Base-by-base conservation (phyloP, 2,888 invertebrate genomes). In the Metellina segmentata region DNA sequence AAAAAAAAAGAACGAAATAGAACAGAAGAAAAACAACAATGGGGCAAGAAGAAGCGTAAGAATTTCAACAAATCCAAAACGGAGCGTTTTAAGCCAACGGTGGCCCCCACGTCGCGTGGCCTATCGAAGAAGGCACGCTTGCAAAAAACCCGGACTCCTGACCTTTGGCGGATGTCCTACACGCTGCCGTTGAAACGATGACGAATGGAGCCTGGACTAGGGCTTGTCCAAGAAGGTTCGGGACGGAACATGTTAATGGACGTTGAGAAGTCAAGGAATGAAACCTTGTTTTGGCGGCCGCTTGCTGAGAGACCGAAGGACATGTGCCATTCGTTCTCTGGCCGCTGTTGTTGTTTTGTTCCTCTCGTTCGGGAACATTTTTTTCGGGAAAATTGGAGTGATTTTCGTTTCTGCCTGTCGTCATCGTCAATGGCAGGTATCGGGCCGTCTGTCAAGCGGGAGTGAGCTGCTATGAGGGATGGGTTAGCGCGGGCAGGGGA, bases 161-260 rank as follows among this genome's bases (percentile, higher is more conserved):
- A 85, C 85, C 90, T 74, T 78, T 48, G 78, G 74, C 71, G 52
- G 90, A 85, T 85, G 85, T 85, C 83, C 90, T 79, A 90, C 90
- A 90, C 16, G 90, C 85, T 85, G 90, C 90, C 71, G 90, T 85
- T 90, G 90, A 90, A 89, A 85, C 85, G 90, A 85, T 91, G 90
- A 91, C 86, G 90, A 91, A 91, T 91, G 90, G 86, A 69, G 75
- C 75, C 61, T 72, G 74, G 78, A 81, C 34, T 77, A 53, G 79
- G 53, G 20, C 11, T 51, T 69, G 69, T 81, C 78, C 78, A 16
- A 79, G n/a, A 52, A 51, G 77, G 11, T 61, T 34, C 34, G 34
- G 71, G 61, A 69, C 49, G 75, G 49, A 11, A 19, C 69, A 81
- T 69, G 90, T 90, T 85, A 90, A 90, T 85, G 90, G 90, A 89